These are phyloP conservation scores for Eristalis intricaria DNA, from an alignment of 2,888 invertebrate species.

Conservation along the genomic window DNA sequence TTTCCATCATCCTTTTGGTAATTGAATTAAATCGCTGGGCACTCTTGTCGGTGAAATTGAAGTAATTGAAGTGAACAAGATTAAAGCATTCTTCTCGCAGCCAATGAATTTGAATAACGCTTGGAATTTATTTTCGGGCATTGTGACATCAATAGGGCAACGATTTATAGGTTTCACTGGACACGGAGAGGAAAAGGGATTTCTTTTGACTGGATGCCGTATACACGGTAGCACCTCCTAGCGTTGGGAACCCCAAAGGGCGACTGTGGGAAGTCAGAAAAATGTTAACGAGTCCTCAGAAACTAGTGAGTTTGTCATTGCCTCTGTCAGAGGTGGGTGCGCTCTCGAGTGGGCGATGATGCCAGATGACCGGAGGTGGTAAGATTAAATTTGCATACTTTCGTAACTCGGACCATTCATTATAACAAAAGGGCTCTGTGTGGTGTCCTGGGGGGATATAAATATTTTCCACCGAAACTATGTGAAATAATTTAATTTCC, in stretches of 20 bases:
- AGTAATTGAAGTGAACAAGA: conserved; percentile 56
- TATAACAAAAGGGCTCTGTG: neutral
- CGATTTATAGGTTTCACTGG: conserved; percentile 11
- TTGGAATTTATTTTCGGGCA: conserved; percentile 38
- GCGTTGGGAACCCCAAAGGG: no score
- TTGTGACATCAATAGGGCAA: conserved; percentile 22
- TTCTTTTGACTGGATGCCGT: neutral
- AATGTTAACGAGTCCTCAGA: neutral
- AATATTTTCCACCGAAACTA: conserved; percentile 27
- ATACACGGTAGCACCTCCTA: neutral
- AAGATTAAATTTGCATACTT: conserved; percentile 50
- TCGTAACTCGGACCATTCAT: conserved; percentile 30
- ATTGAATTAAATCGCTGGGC: conserved; percentile 64
- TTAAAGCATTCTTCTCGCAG: conserved; percentile 33
- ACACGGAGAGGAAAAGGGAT: neutral
- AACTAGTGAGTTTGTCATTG: neutral
- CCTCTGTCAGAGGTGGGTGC: neutral
- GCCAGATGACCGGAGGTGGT: conserved; percentile 5
- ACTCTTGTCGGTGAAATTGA: conserved; percentile 30
- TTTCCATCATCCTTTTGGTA: conserved; percentile 40
- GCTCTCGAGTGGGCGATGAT: no score
- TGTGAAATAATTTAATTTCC: conserved; percentile 36
- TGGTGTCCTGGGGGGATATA: conserved; percentile 24
- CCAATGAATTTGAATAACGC: conserved; percentile 56
- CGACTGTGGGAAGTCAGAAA: neutral